Conservation (phyloP, 2,113 vertebrate species). For the Leucopsar rothschildi region DNA sequence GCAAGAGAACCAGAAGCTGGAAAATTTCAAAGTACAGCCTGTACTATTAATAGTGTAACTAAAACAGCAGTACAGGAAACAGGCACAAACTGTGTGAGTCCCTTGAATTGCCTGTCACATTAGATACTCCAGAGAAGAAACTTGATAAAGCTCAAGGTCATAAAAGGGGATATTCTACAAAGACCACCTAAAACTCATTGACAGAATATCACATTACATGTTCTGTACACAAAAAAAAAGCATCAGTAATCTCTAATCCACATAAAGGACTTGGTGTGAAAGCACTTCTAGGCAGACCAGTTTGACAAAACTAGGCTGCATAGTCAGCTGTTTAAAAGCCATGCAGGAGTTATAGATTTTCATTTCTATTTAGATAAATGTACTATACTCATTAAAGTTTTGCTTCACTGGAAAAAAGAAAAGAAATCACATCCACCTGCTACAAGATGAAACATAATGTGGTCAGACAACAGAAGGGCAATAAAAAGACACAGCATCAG, state of each 20-base stretch:
- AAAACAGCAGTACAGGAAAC: neutral
- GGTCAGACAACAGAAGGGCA: neutral
- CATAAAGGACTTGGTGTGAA: neutral
- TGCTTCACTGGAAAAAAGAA: neutral
- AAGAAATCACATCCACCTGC: neutral
- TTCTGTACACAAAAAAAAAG: neutral
- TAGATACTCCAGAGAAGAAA: neutral
- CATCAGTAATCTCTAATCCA: neutral
- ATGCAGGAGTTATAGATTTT: fast-evolving
- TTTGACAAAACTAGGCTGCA: neutral
- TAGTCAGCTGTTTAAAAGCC: neutral
- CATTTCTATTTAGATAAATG: neutral
- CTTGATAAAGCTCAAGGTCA: neutral
- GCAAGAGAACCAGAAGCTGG: neutral
- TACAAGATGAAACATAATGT: neutral
- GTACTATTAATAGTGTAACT: neutral
- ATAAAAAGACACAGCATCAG: neutral
- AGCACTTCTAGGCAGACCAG: neutral
- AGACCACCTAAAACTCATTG: neutral
- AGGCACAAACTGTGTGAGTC: neutral
- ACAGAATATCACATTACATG: neutral
- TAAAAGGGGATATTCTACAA: neutral
- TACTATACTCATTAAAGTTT: neutral
- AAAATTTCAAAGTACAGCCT: neutral
- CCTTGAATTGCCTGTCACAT: neutral